Percentiles rank a stretch among this genome's conserved stretches.
phyloP scores from a whole-genome alignment of 2,113 vertebrate genomes.

The Oxyura jamaicensis region DNA sequence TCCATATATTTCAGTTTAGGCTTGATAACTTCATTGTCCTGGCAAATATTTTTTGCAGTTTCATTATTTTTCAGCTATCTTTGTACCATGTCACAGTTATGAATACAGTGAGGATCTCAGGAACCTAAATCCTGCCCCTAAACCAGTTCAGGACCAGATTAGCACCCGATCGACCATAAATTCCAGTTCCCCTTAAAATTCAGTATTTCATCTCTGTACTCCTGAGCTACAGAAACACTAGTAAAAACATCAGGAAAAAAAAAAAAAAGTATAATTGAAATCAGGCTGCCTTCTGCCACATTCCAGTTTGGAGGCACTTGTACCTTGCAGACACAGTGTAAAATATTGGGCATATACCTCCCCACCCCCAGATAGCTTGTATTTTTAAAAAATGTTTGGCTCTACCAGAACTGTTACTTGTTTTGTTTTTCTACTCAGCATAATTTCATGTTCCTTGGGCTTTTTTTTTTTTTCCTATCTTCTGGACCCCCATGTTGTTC shows the following conservation, averaged over 20 bases:
- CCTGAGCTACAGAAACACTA: background rate
- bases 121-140: background rate
- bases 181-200: background rate
- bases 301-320: background rate
- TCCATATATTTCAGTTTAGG: background rate
- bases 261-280: constrained; percentile 11
- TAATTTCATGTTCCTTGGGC: background rate
- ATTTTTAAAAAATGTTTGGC: background rate
- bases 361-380: background rate
- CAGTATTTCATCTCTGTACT: background rate
- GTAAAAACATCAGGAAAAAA: background rate
- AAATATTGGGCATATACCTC: background rate
- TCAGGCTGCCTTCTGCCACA: constrained; percentile 23
- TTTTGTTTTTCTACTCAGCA: background rate
- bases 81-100: background rate
- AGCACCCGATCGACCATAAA: background rate
- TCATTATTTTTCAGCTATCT: background rate
- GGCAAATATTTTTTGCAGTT: background rate
- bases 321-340: background rate
- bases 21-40: background rate
- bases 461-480: background rate
- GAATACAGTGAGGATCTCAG: background rate
- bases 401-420: background rate
- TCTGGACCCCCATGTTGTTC: background rate
- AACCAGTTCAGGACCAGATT: background rate